phyloP scores from a whole-genome alignment of 2,888 invertebrate species.

The Nematopogon swammerdamellus region DNA sequence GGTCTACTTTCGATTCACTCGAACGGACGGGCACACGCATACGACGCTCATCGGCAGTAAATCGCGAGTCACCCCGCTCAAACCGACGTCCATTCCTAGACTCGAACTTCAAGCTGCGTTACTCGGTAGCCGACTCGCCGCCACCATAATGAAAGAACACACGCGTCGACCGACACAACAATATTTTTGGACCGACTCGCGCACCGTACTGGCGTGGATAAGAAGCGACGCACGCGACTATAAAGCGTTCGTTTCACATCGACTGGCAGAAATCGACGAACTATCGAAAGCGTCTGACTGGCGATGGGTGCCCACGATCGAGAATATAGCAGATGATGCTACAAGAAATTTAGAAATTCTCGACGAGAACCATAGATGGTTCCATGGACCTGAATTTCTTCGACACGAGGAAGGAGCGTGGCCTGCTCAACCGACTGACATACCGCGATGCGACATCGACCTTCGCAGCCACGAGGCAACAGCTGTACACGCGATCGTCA shows the following conservation, averaged over 20 bases:
- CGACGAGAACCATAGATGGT: slow-evolving; percentile 3
- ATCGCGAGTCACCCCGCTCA: slow-evolving; percentile 4
- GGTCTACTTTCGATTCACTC: not conserved
- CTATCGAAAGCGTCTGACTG: slow-evolving; percentile 12
- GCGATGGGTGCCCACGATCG: slow-evolving; percentile 15
- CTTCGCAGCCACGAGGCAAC: not conserved
- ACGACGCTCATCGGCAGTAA: slow-evolving; percentile 3
- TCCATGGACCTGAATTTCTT: slow-evolving; percentile 8
- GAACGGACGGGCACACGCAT: not conserved
- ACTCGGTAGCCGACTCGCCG: slow-evolving; percentile 1
- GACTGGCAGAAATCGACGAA: slow-evolving; percentile 15
- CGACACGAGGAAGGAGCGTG: not conserved
- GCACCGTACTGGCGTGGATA: slow-evolving; percentile 13
- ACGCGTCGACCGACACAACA: not conserved
- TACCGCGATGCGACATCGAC: not conserved
- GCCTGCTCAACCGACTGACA: slow-evolving; percentile 1
- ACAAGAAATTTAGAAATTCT: not conserved
- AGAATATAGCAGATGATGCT: not conserved
- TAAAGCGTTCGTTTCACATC: slow-evolving; percentile 12
- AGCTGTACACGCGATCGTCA: not conserved
- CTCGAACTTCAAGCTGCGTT: slow-evolving; percentile 5
- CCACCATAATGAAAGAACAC: slow-evolving; percentile 2
- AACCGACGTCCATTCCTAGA: slow-evolving; percentile 4
- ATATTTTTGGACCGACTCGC: slow-evolving; percentile 13
- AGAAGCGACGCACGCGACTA: slow-evolving; percentile 10